Evolutionary conservation across 2,113 vertebrate species (phyloP).

Genomic region (Papio anubis): DNA sequence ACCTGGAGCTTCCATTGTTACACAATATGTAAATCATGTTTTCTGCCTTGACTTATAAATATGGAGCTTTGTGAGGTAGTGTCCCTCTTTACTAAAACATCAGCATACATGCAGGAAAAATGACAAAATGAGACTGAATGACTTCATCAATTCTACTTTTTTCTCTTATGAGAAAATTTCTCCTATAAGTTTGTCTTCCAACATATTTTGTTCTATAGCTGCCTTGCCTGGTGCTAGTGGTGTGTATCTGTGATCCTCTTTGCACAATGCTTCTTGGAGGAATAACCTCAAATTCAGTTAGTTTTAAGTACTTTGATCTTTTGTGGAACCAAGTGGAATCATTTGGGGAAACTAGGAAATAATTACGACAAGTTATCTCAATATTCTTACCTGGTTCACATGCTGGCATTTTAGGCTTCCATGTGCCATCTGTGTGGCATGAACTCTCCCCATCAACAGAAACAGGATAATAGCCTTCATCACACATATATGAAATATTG

Average conservation of each 20-base stretch:
- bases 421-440: slow-evolving; percentile 19
- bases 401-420: slow-evolving; percentile 9
- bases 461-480: neutral
- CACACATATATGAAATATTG: neutral
- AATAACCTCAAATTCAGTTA: neutral
- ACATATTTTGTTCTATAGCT: neutral
- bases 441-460: neutral
- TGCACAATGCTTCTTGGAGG: neutral
- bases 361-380: neutral
- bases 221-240: neutral
- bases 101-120: neutral
- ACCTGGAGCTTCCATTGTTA: neutral
- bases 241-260: neutral
- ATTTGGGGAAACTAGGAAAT: neutral
- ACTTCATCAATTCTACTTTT: neutral
- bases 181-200: neutral
- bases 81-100: neutral
- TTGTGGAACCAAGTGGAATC: neutral
- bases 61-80: neutral
- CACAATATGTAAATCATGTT: neutral
- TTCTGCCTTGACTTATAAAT: neutral
- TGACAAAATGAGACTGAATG: neutral
- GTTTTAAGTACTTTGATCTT: neutral
- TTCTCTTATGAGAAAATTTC: neutral
- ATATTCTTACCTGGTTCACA: slow-evolving; percentile 29